phyloP scores from a whole-genome alignment of 1,140 invertebrate species.

The Hormaphis cornu region DNA sequence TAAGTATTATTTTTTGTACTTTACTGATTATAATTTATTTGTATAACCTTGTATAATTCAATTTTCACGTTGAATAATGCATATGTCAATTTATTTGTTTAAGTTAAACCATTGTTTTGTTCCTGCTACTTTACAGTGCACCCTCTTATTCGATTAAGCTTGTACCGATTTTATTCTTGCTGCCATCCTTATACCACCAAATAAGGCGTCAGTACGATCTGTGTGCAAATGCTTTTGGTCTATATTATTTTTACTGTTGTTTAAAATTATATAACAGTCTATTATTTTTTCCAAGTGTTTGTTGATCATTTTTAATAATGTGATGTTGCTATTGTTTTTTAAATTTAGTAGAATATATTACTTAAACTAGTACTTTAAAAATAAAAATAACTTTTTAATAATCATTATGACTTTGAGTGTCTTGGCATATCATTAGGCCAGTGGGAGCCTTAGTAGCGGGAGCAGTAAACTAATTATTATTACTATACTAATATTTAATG shows the following conservation, averaged over 20 bases:
- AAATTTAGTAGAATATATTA: background rate
- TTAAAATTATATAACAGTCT: background rate
- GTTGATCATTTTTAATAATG: background rate
- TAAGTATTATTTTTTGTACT: background rate
- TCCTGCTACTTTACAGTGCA: slow-evolving; percentile 12
- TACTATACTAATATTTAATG: slow-evolving; percentile 1
- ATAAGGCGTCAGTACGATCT: background rate
- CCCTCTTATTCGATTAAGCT: background rate
- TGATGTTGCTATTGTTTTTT: background rate
- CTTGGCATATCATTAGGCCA: slow-evolving; percentile 32
- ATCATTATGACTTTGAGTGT: slow-evolving; percentile 26
- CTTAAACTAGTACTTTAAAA: slow-evolving; percentile 9
- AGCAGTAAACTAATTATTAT: slow-evolving; percentile 22
- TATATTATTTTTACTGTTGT: background rate
- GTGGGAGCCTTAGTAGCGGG: slow-evolving; percentile 29
- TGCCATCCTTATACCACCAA: background rate
- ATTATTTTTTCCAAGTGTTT: background rate
- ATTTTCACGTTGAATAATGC: background rate
- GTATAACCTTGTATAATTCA: background rate
- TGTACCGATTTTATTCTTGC: background rate
- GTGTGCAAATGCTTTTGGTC: background rate
- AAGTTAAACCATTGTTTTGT: background rate
- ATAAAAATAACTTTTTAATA: slow-evolving; percentile 17
- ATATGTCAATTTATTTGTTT: background rate
- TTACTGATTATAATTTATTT: background rate